Conservation (phyloP, 2,888 invertebrate species). For the Philereme transversata region DNA sequence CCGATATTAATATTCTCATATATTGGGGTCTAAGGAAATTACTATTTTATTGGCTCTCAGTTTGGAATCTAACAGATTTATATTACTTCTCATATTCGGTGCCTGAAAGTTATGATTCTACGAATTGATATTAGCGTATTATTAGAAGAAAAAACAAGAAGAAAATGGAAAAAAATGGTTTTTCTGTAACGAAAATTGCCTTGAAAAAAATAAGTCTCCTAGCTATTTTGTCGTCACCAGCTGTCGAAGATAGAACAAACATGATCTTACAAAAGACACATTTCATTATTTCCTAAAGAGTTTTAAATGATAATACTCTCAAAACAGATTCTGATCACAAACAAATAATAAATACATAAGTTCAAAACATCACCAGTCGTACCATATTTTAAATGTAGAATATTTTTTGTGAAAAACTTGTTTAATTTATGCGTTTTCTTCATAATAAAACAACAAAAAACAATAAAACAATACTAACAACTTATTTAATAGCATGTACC, state of each 20-base stretch:
- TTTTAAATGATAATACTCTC: background rate
- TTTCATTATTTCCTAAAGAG: background rate
- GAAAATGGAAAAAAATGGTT: no score
- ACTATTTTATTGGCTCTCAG: background rate
- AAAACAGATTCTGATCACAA: background rate
- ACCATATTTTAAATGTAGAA: background rate
- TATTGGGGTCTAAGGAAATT: background rate
- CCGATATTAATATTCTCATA: background rate
- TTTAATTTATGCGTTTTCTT: background rate
- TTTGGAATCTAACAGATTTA: no score
- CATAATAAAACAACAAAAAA: background rate
- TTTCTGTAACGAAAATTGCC: background rate
- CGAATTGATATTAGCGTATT: no score
- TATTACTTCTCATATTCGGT: no score
- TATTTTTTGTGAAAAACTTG: background rate
- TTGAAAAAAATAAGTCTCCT: background rate
- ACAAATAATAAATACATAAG: background rate
- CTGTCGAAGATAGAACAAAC: background rate
- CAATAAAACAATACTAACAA: background rate
- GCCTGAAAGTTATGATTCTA: no score
- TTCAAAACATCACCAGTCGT: background rate
- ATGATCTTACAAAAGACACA: background rate
- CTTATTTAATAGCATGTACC: constrained; percentile 17
- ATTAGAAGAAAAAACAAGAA: no score
- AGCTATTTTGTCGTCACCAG: background rate